Base-by-base conservation (phyloP, 2,888 invertebrate genomes). In the Minunthozetes semirufus region DNA sequence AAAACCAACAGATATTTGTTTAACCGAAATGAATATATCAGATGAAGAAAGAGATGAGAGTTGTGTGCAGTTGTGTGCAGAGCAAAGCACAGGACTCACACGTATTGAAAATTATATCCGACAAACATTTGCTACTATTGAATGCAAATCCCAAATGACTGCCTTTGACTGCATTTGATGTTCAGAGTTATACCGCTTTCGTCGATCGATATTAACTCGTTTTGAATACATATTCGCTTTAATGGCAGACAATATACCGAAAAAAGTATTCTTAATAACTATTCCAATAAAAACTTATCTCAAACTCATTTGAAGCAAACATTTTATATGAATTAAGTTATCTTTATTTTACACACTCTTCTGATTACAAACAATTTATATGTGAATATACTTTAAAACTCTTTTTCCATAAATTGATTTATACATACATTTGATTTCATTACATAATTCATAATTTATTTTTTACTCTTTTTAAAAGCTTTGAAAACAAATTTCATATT, bases 21-120 rank as follows among this genome's bases (percentile, higher is more conserved):
- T 63, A 63, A 63, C 29, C 33, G 17, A 63, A 63, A 63, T 63
- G 63, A 63, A 63, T 33, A 63, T 27, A 63, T 63, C 63, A 63
- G 33, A 63, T 33, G 27, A 33, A 38, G 13, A 63, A 33, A 33
- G 19, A 25, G 19, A 3, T 22, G 22, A 61, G 61, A 25, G 17
- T 33, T 63, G 5, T 33, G 38, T n/a, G 11, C 50, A 17, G 9
- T 33, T 63, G 5, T 33, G 38, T n/a, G 11, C 50, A 17, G 9
- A n/a, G 11, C 17, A 59, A n/a, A 13, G 13, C 11, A 63, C 63
- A 63, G n/a, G 15, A 33, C 29, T 63, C 11, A 63, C 63, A 63
- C 63, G 63, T 63, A 63, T 33, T 9, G 13, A 17, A 33, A 17
- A 63, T 38, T 63, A 33, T 33, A 33, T 63, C 63, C 22, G 56